These are phyloP conservation scores for Onychomys arenicola DNA, from an alignment of 2,797 vertebrate species.

Conservation along the genomic window DNA sequence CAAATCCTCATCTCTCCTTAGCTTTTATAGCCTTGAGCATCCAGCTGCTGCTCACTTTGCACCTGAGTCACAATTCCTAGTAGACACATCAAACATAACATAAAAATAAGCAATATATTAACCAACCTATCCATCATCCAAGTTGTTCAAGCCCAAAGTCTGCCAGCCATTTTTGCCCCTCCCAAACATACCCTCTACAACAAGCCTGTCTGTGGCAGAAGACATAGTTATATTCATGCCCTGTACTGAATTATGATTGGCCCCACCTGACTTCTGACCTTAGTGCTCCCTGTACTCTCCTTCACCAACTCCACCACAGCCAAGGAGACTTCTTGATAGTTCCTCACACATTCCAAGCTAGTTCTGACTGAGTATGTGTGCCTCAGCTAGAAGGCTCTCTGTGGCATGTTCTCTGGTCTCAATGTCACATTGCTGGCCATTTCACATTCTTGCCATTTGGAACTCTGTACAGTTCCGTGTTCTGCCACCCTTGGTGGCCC, in stretches of 20 bases:
- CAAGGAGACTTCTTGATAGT: not conserved
- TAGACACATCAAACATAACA: not conserved
- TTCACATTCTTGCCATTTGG: not conserved
- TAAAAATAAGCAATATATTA: not conserved
- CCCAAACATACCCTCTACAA: not conserved
- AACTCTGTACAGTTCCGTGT: not conserved
- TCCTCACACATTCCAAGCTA: not conserved
- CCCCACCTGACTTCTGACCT: not conserved
- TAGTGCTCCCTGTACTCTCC: not conserved
- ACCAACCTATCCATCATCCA: not conserved
- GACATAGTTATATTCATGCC: not conserved
- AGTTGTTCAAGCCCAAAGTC: not conserved
- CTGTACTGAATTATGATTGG: not conserved
- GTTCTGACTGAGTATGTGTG: not conserved
- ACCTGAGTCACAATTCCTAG: not conserved
- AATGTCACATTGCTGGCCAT: not conserved
- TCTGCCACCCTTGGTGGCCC: not conserved
- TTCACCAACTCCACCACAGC: not conserved
- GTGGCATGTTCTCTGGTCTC: not conserved
- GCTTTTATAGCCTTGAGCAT: not conserved
- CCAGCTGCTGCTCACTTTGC: not conserved
- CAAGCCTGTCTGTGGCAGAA: not conserved
- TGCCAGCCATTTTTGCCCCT: not conserved
- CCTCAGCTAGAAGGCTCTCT: not conserved
- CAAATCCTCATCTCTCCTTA: not conserved